A percentile compares a stretch with the other conserved stretches of the same genome.
Conservation (phyloP, 2,797 vertebrate genomes). For the Phataginus tetradactyla region DNA sequence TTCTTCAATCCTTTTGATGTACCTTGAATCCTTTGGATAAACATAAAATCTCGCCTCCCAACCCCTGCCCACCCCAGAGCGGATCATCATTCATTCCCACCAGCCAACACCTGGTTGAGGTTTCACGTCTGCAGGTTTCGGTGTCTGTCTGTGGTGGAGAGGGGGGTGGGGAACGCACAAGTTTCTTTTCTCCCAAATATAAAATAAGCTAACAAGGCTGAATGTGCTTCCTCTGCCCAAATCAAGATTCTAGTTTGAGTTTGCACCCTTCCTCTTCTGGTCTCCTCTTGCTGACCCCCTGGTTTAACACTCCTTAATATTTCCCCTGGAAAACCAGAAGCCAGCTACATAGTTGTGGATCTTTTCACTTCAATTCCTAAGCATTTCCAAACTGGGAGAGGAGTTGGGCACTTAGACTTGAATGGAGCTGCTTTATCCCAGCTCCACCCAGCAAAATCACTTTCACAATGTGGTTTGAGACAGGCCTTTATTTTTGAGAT, state of each 20-base stretch:
- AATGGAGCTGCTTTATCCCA: not conserved
- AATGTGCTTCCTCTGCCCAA: not conserved
- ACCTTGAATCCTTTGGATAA: not conserved
- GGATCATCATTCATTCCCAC: not conserved
- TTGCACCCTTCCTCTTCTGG: not conserved
- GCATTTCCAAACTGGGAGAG: not conserved
- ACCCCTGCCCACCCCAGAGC: not conserved
- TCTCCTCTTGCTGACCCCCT: not conserved
- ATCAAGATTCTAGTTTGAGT: conserved; percentile 19
- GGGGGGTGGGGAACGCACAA: not conserved
- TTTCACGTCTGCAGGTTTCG: not conserved
- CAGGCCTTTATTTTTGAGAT: not conserved
- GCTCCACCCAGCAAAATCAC: not conserved
- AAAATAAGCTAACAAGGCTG: not conserved
- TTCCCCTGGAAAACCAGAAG: conserved; percentile 8
- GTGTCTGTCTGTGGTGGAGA: not conserved
- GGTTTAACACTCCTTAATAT: not conserved
- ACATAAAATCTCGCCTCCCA: not conserved
- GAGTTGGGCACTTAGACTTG: not conserved
- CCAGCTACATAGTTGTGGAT: not conserved
- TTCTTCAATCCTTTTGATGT: not conserved
- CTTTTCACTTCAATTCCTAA: not conserved
- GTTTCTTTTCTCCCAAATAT: not conserved
- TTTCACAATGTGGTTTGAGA: conserved; percentile 11
- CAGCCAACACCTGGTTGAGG: not conserved